Conservation (phyloP, 2,113 vertebrate species). For the Mystacornis crossleyi region DNA sequence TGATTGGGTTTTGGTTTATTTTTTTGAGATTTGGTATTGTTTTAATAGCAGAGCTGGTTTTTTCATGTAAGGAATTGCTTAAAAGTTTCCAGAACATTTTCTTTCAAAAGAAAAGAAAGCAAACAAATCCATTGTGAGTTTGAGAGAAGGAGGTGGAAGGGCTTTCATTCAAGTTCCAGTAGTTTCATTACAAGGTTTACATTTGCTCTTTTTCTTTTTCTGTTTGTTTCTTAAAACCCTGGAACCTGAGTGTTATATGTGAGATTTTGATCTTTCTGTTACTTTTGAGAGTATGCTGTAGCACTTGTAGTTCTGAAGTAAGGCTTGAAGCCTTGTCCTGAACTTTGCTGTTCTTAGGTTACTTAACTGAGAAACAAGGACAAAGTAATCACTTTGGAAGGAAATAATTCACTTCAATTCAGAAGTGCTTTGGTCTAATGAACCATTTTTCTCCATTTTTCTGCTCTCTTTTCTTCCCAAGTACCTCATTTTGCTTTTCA, state of each 20-base stretch:
- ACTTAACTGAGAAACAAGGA: not conserved
- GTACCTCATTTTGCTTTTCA: not conserved
- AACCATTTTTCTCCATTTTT: not conserved
- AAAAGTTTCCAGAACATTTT: not conserved
- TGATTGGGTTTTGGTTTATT: not conserved
- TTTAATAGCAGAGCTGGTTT: not conserved
- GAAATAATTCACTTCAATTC: not conserved
- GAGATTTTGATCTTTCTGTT: not conserved
- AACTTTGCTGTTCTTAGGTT: not conserved
- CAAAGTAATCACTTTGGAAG: not conserved
- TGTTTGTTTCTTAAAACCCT: not conserved
- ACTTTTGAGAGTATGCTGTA: not conserved
- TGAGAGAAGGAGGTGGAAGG: not conserved
- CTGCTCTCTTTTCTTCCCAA: not conserved
- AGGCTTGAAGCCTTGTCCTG: not conserved
- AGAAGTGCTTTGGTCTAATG: not conserved
- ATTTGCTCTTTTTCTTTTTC: not conserved
- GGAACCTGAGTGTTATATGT: not conserved
- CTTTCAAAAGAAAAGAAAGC: not conserved
- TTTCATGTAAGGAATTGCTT: not conserved
- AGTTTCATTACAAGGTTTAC: not conserved
- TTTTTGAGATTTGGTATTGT: not conserved
- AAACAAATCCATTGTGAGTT: not conserved
- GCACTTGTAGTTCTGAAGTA: not conserved
- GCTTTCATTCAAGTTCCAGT: not conserved